Evolutionary conservation across 2,113 vertebrate genomes (phyloP), one percentile per base, ranked within the genome.

Genomic region (Cyrtonyx montezumae): DNA sequence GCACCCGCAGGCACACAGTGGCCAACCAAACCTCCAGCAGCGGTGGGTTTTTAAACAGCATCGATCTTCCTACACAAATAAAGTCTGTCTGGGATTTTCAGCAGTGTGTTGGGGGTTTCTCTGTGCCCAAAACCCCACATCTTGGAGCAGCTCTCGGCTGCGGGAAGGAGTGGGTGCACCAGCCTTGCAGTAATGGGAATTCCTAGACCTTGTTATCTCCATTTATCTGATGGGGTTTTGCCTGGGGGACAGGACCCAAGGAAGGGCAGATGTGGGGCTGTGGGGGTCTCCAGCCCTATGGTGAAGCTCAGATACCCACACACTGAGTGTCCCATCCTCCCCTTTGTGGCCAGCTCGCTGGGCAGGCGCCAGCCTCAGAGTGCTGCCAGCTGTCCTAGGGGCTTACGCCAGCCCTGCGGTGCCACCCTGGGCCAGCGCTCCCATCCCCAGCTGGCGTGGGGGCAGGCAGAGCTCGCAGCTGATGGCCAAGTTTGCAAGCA

Each of bases 381-480:
- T 81, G 87, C 91, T 91, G 91, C 90, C 95, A 96, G 94, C 95
- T 95, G 95, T 94, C n/a, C 84, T 1, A 5, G 78, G 93, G 74
- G 67, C 78, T 95, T 92, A 95, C 71, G 71, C 94, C 96, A 95
- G 84, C 91, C 69, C 81, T 56, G 59, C 71, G 56, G 95, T 96
- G 96, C 90, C 93, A 95, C 26, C 81, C 96, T 9, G 96, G 90
- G 75, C 94, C 1, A 1, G 94, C 36, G 36, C 96, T 89, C 87
- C 91, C 91, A 90, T 96, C 87, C 87, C 94, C 91, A 94, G 96
- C 94, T 94, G 94, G 78, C 8, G 10, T 28, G 67, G 87, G 71
- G 94, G 93, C n/a, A 81, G 93, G 89, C 93, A 91, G 91, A 93
- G 87, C 84, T 75, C 6, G 2, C 95, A 96, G 95, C 95, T 95